Evolutionary conservation across 2,113 vertebrate species (phyloP), one percentile per base, ranked within the genome.

Genomic region (Cyanoderma ruficeps): DNA sequence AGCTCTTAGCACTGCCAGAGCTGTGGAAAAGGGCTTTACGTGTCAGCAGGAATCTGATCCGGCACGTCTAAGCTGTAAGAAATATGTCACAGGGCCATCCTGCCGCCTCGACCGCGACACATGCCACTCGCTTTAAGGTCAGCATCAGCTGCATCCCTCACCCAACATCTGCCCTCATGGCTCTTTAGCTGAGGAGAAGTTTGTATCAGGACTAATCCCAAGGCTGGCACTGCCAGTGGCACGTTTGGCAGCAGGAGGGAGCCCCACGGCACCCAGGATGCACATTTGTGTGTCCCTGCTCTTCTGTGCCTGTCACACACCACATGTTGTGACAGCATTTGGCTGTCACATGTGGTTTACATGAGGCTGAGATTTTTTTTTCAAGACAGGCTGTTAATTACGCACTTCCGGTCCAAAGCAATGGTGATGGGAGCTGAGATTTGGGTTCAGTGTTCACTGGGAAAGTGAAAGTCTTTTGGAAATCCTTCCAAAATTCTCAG

Each of bases 21-120:
- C 88, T 81, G 59, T 87, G 83, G 84, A 94, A 78, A 85, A 96
- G 85, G 82, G 85, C 85, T 95, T 92, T 84, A 49, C 0, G 0
- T 76, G 72, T 79, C 89, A 93, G 77, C 4, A 5, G 81, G 75
- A 94, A 94, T 61, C 42, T 7, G 6, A 87, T 68, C 77, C 1
- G 15, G 65, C 3, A 1, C 1, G 7, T 95, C 93, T 95, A 64
- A 83, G 83, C 85, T n/a, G 39, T 75, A 46, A 74, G 89, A 96
- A 96, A 91, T 80, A 53, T 88, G 90, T 94, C 89, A 94, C 23
- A 69, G 79, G 87, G 93, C 87, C 87, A 91, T 20, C 20, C 82
- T 60, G 84, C 68, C 21, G 33, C 69, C 10, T 13, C 13, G 6
- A 15, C 85, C 69, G 47, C 4, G 1, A 68, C 60, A 42, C 61